A percentile compares a stretch with the other conserved stretches of the same genome.
phyloP scores from a whole-genome alignment of 2,113 vertebrate genomes.

The Apistogramma diplotaenia region DNA sequence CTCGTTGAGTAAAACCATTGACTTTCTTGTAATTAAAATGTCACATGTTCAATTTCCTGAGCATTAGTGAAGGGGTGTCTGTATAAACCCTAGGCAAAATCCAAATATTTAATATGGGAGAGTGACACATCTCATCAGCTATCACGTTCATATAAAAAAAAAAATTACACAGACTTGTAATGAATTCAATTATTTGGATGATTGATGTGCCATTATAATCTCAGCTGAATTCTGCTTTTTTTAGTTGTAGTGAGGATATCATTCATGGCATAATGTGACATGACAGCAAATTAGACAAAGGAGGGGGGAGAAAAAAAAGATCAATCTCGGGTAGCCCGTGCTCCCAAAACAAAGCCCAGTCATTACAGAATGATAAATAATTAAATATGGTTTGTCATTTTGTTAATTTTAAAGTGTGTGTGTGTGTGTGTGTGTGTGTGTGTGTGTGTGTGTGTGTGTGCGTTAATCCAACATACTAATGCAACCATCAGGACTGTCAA shows the following conservation, averaged over 20 bases:
- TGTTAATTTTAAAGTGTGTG: neutral
- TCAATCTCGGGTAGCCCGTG: slow-evolving; percentile 20
- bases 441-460: neutral
- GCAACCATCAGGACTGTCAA: neutral
- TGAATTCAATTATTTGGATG: slow-evolving; percentile 48
- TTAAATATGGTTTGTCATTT: neutral
- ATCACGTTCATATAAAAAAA: slow-evolving; percentile 12
- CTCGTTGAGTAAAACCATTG: slow-evolving; percentile 26
- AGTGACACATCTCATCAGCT: slow-evolving; percentile 51
- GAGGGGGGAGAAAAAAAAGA: slow-evolving; percentile 12
- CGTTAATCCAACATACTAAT: neutral
- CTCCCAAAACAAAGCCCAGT: neutral
- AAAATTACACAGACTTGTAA: slow-evolving; percentile 15
- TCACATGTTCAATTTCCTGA: slow-evolving; percentile 39
- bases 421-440: too few relatives aligned
- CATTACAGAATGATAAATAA: neutral
- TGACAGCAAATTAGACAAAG: slow-evolving; percentile 48
- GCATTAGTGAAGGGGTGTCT: slow-evolving; percentile 13
- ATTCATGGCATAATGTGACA: slow-evolving; percentile 47
- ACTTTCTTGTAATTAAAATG: slow-evolving; percentile 64
- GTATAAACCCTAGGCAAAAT: slow-evolving; percentile 22
- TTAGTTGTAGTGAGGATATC: slow-evolving; percentile 33
- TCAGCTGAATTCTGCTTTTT: slow-evolving; percentile 39
- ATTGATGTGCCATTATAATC: slow-evolving; percentile 58
- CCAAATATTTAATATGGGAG: slow-evolving; percentile 52